Conservation (phyloP, 2,888 invertebrate species). For the Epistrophe grossulariae region DNA sequence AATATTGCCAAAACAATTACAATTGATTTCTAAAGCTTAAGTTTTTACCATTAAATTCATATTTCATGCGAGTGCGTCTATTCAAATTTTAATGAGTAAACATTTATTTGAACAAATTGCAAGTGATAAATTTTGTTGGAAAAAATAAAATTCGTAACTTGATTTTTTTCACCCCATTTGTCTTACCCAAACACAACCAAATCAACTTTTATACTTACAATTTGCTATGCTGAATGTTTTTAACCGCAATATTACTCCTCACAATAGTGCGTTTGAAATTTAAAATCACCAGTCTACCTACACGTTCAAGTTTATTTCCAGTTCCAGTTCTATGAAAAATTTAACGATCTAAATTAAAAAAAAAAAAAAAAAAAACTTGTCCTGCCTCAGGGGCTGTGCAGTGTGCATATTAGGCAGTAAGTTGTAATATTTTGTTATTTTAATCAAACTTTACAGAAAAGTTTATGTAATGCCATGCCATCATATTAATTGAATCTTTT, state of each 20-base stretch:
- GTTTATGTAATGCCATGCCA: conserved; percentile 59
- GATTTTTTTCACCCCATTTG: not conserved
- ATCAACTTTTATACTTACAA: not conserved
- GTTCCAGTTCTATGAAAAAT: conserved; percentile 27
- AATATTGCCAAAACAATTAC: too few relatives aligned
- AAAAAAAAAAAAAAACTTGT: conserved; percentile 12
- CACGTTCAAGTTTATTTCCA: not conserved
- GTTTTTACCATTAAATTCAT: too few relatives aligned
- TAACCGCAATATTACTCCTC: not conserved
- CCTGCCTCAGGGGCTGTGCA: conserved; percentile 24
- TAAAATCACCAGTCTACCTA: not conserved
- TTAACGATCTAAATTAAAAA: conserved; percentile 3
- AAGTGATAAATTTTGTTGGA: not conserved
- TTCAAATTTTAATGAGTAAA: not conserved
- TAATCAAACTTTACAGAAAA: conserved; percentile 35
- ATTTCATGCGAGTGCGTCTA: not conserved
- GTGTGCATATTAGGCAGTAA: not conserved
- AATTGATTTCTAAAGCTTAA: not conserved
- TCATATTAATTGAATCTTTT: conserved; percentile 60
- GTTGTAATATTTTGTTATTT: conserved; percentile 54
- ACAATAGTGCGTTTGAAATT: conserved; percentile 50
- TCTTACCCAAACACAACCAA: not conserved
- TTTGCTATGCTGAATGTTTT: conserved; percentile 5
- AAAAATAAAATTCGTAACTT: not conserved
- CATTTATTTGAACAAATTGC: not conserved